Base-by-base conservation (phyloP, 2,113 vertebrate genomes). In the Micromys minutus region DNA sequence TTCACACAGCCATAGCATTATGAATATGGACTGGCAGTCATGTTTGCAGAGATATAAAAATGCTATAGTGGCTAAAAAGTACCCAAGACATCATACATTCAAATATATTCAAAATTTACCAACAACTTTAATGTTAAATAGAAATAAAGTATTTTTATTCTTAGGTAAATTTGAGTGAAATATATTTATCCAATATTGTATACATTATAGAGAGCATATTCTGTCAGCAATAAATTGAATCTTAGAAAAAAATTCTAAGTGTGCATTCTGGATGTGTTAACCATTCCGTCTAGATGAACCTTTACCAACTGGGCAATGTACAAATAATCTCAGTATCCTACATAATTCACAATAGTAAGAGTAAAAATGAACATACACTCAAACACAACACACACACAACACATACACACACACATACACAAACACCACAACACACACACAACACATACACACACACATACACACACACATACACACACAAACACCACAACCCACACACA, bases 111-210 rank as follows among this genome's bases (percentile, higher is more conserved):
- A 67, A 42, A 13, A 75, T 61, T 10, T 52, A 21, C 0, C 31
- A 71, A n/a, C 8, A 50, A 65, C 31, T 29, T 74, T 71, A 89
- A 93, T 39, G 71, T 76, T 88, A 65, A 92, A 87, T 63, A 76
- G 34, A n/a, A 93, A 12, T 80, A 13, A 93, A 92, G 42, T 45
- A 16, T 16, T 65, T 89, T 89, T 87, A 91, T 42, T 96, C 90
- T 94, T 1, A 89, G 61, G 55, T 76, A 85, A 63, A 90, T 90
- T 76, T 90, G 39, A 93, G 67, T 63, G 80, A 39, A 93, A 71
- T 39, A 61, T 69, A 69, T 24, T 29, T 17, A 59, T 29, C 47
- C 13, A 22, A 50, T 71, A 87, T 88, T 90, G 21, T 36, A 59
- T 57, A 55, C 19, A 61, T 57, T 55, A 26, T 83, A 3, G 80